These are phyloP conservation scores for Salminus brasiliensis DNA, from an alignment of 2,113 vertebrate genomes.

Conservation along the genomic window DNA sequence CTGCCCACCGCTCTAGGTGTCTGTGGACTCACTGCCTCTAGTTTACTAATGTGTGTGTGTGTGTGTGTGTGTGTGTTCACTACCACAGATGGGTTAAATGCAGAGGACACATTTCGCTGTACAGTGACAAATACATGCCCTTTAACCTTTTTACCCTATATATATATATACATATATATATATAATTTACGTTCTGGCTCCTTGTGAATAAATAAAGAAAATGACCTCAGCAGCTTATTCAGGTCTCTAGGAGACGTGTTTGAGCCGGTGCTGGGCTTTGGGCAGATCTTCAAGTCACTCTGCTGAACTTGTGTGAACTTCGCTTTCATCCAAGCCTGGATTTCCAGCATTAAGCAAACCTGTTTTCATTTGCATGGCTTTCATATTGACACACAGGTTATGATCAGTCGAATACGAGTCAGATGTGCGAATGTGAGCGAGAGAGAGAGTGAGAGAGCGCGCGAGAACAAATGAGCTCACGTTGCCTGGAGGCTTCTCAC, in stretches of 20 bases:
- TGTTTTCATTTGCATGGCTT: slow-evolving; percentile 70
- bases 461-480: slow-evolving; percentile 66
- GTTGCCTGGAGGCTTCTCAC: slow-evolving; percentile 72
- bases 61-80: no score
- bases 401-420: slow-evolving; percentile 74
- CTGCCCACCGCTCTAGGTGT: no score
- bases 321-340: slow-evolving; percentile 43
- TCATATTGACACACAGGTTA: slow-evolving; percentile 68
- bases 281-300: no score
- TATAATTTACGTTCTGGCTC: no score
- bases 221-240: background rate
- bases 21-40: no score
- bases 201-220: no score
- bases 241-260: background rate
- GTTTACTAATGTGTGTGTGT: no score
- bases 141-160: no score
- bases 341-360: slow-evolving; percentile 49
- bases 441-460: background rate
- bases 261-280: background rate
- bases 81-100: no score
- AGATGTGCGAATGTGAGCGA: slow-evolving; percentile 61
- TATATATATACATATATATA: no score
- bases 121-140: no score
- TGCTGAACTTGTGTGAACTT: slow-evolving; percentile 50
- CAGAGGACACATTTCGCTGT: no score